Percentiles rank a stretch among this genome's conserved stretches.
These are phyloP conservation scores for Dipus sagitta DNA, from an alignment of 2,797 vertebrate genomes.

Conservation along the genomic window DNA sequence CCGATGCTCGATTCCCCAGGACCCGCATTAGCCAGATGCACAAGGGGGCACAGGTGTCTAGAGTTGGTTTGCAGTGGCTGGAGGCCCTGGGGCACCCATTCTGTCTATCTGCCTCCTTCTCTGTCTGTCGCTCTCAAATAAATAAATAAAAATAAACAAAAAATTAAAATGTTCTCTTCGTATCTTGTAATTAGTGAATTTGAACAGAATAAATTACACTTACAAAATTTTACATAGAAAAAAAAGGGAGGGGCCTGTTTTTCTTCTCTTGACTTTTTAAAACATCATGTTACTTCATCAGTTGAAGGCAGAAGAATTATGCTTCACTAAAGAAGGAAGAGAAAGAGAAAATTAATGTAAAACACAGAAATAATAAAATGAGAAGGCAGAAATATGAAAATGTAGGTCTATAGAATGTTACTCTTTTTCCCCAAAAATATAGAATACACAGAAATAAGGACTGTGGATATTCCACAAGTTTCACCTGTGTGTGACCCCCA, in stretches of 20 bases:
- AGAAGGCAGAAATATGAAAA: constrained; percentile 14
- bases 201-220: constrained; percentile 57
- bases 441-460: background rate
- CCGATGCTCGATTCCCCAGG: too few species aligned
- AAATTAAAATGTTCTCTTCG: constrained; percentile 25
- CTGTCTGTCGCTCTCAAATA: too few species aligned
- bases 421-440: background rate
- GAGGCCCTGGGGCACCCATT: too few species aligned
- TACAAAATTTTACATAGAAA: constrained; percentile 9
- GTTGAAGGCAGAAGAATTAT: background rate
- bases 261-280: background rate
- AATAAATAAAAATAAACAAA: too few species aligned
- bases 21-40: too few species aligned
- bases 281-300: background rate
- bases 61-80: too few species aligned
- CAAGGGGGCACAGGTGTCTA: too few species aligned
- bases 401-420: background rate
- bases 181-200: constrained; percentile 51
- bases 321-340: background rate
- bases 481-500: background rate
- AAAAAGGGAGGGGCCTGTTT: too few species aligned
- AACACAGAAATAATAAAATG: background rate
- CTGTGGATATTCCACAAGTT: rapidly evolving
- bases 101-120: too few species aligned
- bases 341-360: constrained; percentile 18